A percentile compares a stretch with the other conserved stretches of the same genome.
phyloP scores from a whole-genome alignment of 2,888 invertebrate genomes.

The Amblyjoppa proteus region DNA sequence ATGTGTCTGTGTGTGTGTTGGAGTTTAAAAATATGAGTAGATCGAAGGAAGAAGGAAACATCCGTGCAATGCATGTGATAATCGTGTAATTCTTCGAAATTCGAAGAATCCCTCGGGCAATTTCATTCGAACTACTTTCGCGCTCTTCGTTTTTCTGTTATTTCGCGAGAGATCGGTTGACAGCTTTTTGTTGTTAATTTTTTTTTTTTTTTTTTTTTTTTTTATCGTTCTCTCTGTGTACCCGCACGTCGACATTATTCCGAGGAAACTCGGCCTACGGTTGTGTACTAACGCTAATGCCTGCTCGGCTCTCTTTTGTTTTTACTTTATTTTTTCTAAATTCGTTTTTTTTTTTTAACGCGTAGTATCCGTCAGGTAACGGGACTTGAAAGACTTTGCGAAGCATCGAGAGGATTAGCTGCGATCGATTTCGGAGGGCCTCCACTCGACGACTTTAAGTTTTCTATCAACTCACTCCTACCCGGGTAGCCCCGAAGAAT shows the following conservation, averaged over 20 bases:
- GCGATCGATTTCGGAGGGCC: constrained; percentile 34
- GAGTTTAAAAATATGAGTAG: constrained; percentile 49
- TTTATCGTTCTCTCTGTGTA: neutral
- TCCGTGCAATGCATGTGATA: constrained; percentile 57
- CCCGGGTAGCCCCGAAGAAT: neutral
- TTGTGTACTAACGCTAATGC: constrained; percentile 2
- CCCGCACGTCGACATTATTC: constrained; percentile 69
- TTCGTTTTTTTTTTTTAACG: constrained; percentile 26
- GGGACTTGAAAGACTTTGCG: constrained; percentile 51
- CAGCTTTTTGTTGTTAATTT: neutral
- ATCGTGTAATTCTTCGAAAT: constrained; percentile 19
- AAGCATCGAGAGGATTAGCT: constrained; percentile 39
- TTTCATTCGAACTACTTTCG: constrained; percentile 3
- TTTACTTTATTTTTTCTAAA: neutral
- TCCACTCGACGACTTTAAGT: constrained; percentile 27
- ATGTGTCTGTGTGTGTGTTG: neutral
- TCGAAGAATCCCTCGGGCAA: neutral
- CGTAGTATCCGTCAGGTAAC: constrained; percentile 50
- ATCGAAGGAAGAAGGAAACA: constrained; percentile 63
- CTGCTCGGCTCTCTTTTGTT: neutral
- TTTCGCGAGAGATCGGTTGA: neutral
- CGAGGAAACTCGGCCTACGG: constrained; percentile 67
- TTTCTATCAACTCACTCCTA: constrained; percentile 5
- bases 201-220: neutral
- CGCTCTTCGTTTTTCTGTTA: neutral